Conservation (phyloP, 2,888 invertebrate genomes). For the Malthinus flaveolus region DNA sequence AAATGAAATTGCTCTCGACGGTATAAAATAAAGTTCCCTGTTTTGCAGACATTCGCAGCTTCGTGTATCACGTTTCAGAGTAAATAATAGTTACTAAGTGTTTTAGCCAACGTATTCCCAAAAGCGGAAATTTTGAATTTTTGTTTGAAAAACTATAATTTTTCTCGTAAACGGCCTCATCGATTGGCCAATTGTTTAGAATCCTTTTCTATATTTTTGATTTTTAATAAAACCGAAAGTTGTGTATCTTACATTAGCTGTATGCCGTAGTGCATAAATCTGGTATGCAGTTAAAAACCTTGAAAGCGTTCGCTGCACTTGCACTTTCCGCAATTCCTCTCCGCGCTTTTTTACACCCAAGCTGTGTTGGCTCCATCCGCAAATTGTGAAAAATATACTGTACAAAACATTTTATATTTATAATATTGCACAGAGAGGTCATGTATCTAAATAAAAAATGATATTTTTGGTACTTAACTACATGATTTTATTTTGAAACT, state of each 20-base stretch:
- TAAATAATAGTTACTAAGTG: neutral
- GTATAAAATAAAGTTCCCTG: constrained; percentile 1
- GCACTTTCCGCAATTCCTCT: constrained; percentile 49
- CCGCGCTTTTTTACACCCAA: constrained; percentile 29
- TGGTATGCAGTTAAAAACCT: constrained; percentile 49
- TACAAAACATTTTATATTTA: constrained; percentile 4
- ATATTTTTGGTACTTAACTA: constrained; percentile 22
- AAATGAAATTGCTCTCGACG: constrained; percentile 24
- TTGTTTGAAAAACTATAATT: neutral
- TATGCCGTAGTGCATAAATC: constrained; percentile 33
- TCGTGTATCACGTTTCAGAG: constrained; percentile 10
- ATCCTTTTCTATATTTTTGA: no score
- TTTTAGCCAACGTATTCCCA: neutral
- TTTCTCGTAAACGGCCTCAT: no score
- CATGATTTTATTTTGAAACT: no score
- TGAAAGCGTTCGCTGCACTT: constrained; percentile 58
- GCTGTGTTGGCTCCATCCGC: constrained; percentile 27
- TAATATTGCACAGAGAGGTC: neutral
- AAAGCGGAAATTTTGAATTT: neutral
- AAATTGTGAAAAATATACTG: constrained; percentile 27
- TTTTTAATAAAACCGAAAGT: no score
- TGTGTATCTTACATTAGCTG: neutral
- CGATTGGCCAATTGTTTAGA: no score
- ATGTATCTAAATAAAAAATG: constrained; percentile 6
- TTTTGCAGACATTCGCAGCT: constrained; percentile 24